phyloP scores from a whole-genome alignment of 2,888 invertebrate species.

The Pollenia angustigena region DNA sequence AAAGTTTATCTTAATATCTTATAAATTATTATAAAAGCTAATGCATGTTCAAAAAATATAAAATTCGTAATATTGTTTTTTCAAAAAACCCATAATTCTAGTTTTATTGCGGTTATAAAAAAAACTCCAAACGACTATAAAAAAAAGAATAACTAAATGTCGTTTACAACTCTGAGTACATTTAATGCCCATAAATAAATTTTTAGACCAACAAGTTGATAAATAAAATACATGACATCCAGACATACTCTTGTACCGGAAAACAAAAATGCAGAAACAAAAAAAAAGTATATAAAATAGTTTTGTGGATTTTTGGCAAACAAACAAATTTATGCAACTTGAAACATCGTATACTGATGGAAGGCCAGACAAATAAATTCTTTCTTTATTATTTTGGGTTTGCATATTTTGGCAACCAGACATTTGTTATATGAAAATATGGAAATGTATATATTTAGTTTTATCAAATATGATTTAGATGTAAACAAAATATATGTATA shows the following conservation, averaged over 20 bases:
- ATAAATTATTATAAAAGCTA: background rate
- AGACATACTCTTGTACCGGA: conserved; percentile 17
- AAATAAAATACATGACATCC: conserved; percentile 29
- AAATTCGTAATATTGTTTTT: conserved; percentile 10
- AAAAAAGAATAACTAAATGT: conserved; percentile 7
- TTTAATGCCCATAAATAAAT: conserved; percentile 63
- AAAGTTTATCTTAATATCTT: no score
- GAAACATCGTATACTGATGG: conserved; percentile 36
- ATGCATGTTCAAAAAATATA: background rate
- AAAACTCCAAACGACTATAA: background rate
- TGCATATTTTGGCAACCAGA: conserved; percentile 12
- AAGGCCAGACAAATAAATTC: conserved; percentile 27
- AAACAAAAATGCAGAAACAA: background rate
- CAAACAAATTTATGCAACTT: conserved; percentile 21
- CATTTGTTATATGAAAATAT: background rate
- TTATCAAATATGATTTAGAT: background rate
- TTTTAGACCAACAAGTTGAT: conserved; percentile 69
- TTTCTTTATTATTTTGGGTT: background rate
- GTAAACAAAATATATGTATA: background rate
- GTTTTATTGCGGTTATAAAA: conserved; percentile 36
- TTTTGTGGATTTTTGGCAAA: conserved; percentile 50
- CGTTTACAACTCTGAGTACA: background rate
- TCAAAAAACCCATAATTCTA: background rate
- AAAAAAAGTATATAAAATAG: background rate
- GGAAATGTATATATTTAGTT: background rate